Evolutionary conservation across 2,888 invertebrate genomes (phyloP).

Genomic region (Eristalis tenax): DNA sequence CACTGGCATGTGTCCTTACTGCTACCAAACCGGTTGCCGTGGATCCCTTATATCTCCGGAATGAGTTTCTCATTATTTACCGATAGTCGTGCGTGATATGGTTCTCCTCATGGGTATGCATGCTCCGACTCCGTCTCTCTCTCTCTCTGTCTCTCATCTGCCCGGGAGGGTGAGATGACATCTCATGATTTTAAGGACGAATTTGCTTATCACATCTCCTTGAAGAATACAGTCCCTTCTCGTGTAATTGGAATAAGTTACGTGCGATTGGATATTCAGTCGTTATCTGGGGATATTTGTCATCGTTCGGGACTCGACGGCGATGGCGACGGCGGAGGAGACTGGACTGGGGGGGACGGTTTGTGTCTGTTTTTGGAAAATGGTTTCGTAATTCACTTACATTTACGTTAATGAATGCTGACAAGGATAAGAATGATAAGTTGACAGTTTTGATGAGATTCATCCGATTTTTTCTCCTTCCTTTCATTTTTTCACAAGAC

Average conservation of each 20-base stretch:
- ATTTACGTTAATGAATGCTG: slow-evolving; percentile 19
- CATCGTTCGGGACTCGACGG: background rate
- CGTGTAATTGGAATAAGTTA: slow-evolving; percentile 53
- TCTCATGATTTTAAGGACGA: slow-evolving; percentile 47
- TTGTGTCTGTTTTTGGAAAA: background rate
- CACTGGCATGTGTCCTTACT: slow-evolving; percentile 22
- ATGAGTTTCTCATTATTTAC: slow-evolving; percentile 17
- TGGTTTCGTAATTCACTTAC: slow-evolving; percentile 22
- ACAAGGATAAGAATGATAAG: slow-evolving; percentile 6
- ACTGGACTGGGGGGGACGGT: background rate
- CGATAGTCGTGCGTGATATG: slow-evolving; percentile 24
- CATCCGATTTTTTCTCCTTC: background rate
- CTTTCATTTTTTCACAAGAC: background rate
- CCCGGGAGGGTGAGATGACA: slow-evolving; percentile 7
- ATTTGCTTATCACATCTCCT: slow-evolving; percentile 35
- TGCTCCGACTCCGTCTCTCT: background rate
- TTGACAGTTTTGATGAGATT: slow-evolving; percentile 13
- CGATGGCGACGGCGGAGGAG: background rate
- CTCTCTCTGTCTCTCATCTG: too few relatives aligned
- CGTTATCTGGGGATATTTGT: slow-evolving; percentile 11
- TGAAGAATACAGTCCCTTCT: slow-evolving; percentile 4
- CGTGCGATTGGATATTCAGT: slow-evolving; percentile 34
- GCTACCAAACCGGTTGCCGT: slow-evolving; percentile 26
- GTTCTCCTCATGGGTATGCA: background rate
- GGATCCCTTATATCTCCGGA: background rate